These are phyloP conservation scores for Heterodera schachtii DNA, from an alignment of 1,140 invertebrate genomes.

Conservation along the genomic window DNA sequence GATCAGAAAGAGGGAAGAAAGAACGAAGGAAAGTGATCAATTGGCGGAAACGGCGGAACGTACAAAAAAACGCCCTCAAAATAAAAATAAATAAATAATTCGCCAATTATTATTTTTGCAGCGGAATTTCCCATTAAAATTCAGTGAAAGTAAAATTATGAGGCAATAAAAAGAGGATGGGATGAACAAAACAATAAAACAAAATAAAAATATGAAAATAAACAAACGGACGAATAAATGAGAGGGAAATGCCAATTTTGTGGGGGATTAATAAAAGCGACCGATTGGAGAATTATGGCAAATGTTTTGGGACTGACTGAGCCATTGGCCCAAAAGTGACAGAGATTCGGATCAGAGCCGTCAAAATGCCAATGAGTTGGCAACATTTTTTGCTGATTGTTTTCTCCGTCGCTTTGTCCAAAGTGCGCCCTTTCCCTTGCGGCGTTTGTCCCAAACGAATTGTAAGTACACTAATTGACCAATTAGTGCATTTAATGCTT, in stretches of 20 bases:
- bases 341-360: background rate
- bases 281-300: background rate
- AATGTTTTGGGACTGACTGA: no score
- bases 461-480: background rate
- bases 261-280: no score
- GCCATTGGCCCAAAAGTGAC: background rate
- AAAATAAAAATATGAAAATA: no score
- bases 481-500: background rate
- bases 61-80: background rate
- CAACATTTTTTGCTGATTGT: background rate
- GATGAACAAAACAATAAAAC: no score
- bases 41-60: background rate
- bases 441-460: background rate
- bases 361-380: background rate
- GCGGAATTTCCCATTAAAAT: slow-evolving; percentile 10
- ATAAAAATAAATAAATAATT: background rate
- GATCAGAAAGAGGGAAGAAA: background rate
- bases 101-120: slow-evolving; percentile 5
- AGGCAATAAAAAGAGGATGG: background rate
- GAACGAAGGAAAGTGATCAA: background rate
- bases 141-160: background rate
- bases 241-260: background rate
- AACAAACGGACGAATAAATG: background rate
- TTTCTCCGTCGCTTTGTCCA: background rate
- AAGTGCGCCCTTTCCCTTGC: background rate